Evolutionary conservation across 2,797 vertebrate genomes (phyloP), one percentile per base, ranked within the genome.

Genomic region (Cheirogaleus major): DNA sequence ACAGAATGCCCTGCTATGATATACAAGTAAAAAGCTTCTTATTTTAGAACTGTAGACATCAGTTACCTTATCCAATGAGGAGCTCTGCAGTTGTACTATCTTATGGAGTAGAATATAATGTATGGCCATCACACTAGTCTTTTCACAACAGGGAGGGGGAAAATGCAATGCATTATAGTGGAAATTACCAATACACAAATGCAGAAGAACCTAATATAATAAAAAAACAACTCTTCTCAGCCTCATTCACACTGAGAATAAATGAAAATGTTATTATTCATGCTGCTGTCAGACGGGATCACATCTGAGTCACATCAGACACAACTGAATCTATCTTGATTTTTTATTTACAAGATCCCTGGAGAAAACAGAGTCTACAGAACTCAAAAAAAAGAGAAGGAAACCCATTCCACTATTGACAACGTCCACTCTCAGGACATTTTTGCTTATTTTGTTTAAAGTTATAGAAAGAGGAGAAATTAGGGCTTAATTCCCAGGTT

Each of bases 31-130:
- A 95, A 98, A 95, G 81, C 95, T 94, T 93, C 93, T 73, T 57
- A 89, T 98, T 98, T 98, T 89, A 96, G 97, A 98, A 96, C 95
- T 32, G 75, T 45, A 89, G 81, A 79, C 43, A 27, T 70, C 67
- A 30, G 95, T 78, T 63, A 65, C 48, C 80, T 84, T 65, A 43
- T 38, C 48, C 89, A 83, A 45, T 30, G 22, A 45, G 63, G 55
- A 94, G 35, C 32, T 52, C 59, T 38, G 10, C 38, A 13, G 1
- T 4, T 25, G 5, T 18, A 9, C 41, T 50, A 27, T 20, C 30
- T 43, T 22, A 0, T 1, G 3, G 50, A 32, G 6, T 17, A 17
- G 5, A 41, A 48, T 38, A 8, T 41, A 72, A 63, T 14, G 75
- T 25, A 22, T 0, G 3, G 27, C 5, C 25, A 27, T 43, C 8